Conservation (phyloP, 2,888 invertebrate genomes). For the Tenodera sinensis region DNA sequence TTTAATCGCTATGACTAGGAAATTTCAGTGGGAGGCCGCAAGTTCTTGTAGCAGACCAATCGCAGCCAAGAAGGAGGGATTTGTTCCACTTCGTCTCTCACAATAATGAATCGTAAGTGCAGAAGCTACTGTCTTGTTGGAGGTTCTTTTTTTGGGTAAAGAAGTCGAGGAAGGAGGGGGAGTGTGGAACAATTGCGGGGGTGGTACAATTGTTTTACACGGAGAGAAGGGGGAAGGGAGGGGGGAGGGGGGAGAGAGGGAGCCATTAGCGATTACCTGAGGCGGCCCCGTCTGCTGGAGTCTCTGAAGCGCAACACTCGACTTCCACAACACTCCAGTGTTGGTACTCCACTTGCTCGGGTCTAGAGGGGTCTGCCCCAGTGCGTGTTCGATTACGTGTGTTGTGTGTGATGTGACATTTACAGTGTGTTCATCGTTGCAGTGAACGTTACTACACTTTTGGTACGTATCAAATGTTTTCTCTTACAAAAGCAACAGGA, state of each 20-base stretch:
- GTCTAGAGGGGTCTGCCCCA: neutral
- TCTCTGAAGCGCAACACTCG: neutral
- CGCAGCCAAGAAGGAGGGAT: slow-evolving; percentile 1
- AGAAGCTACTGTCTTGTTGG: slow-evolving; percentile 11
- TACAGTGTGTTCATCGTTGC: too few species aligned
- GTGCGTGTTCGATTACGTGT: neutral
- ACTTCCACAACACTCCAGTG: neutral
- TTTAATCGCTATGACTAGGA: neutral
- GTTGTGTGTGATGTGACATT: neutral
- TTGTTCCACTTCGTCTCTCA: neutral
- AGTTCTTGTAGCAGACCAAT: neutral
- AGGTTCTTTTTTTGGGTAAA: neutral
- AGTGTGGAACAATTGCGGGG: neutral
- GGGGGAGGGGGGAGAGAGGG: neutral
- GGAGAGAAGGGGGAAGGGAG: neutral
- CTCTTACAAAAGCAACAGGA: neutral
- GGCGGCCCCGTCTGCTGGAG: slow-evolving; percentile 7
- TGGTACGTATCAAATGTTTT: neutral
- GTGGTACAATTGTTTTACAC: neutral
- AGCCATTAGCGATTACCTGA: slow-evolving; percentile 10
- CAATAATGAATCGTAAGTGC: slow-evolving; percentile 14
- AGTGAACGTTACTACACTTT: too few species aligned
- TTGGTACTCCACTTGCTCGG: neutral
- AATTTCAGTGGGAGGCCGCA: neutral
- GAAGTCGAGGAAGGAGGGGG: neutral